Base-by-base conservation (phyloP, 2,888 invertebrate species). In the Aplocera efformata region DNA sequence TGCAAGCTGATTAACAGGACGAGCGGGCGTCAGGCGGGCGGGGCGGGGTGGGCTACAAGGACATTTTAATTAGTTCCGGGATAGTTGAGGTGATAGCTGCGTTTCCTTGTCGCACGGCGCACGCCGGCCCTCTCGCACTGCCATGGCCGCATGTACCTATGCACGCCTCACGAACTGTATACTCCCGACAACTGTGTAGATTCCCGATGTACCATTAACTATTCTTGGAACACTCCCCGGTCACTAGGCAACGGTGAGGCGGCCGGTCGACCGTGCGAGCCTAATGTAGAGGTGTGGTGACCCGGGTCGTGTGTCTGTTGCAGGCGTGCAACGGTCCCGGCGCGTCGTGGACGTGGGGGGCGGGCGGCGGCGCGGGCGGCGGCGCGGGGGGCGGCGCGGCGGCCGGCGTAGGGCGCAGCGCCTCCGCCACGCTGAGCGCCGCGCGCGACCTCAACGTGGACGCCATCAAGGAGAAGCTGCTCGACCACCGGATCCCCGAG, bases 401-500 rank as follows among this genome's bases (percentile, higher is more conserved):
- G 9, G 76, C 74, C 7, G 89, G 89, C 48, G 89, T 80, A 9
- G 76, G 75, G 7, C 89, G 89, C 48, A 89, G 89, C 52, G 89
- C 86, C 35, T 86, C 89, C 26, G 82, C 88, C 33, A 84, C 90
- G 46, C 75, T 88, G 53, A 85, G 83, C 60, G 67, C 76, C 47
- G 70, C 82, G 31, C 68, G 77, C 30, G 81, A 81, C 63, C 91
- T 94, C 66, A 95, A 95, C 83, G 95, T 95, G 40, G 92, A 94
- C 77, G 95, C 95, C 67, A 95, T 96, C 80, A 96, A 95, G 79
- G 94, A 95, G 80, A 92, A 95, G 70, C 91, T 96, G 50, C 94
- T 95, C 90, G 94, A 95, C 67, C 94, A 94, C 75, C 92, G 95
- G 72, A 92, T 96, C 72, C 96, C 96, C 28, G 96, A 96, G 83